phyloP scores from a whole-genome alignment of 2,797 vertebrate genomes.

The Lepus oiostolus region DNA sequence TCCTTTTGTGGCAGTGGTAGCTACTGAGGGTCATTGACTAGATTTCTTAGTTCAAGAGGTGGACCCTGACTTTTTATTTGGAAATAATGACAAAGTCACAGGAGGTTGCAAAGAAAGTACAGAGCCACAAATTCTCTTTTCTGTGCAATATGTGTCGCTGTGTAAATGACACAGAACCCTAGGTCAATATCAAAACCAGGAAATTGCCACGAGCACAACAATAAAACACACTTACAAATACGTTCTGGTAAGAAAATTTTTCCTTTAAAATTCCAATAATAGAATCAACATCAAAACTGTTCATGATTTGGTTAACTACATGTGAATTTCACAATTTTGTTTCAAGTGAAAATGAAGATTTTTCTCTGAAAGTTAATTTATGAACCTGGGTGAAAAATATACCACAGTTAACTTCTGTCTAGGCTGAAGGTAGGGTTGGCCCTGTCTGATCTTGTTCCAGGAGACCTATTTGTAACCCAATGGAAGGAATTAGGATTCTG shows the following conservation, averaged over 20 bases:
- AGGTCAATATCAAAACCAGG: slow-evolving; percentile 38
- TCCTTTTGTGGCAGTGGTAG: background rate
- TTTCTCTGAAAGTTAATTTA: slow-evolving; percentile 69
- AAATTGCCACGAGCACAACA: background rate
- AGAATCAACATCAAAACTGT: background rate
- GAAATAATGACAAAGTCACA: slow-evolving; percentile 31
- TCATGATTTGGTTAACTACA: slow-evolving; percentile 45
- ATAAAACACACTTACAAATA: slow-evolving; percentile 12
- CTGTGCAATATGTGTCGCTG: background rate
- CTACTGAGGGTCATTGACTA: no score
- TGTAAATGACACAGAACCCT: background rate
- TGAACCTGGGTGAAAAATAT: slow-evolving; percentile 65
- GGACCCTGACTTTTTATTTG: slow-evolving; percentile 15
- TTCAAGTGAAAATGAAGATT: slow-evolving; percentile 58
- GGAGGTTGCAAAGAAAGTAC: slow-evolving; percentile 20
- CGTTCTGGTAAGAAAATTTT: slow-evolving; percentile 3
- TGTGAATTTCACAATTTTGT: slow-evolving; percentile 51
- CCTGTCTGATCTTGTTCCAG: slow-evolving; percentile 44
- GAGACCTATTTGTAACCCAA: slow-evolving; percentile 68
- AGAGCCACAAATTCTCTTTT: background rate
- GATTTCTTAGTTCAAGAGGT: slow-evolving; percentile 7
- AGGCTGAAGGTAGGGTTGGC: slow-evolving; percentile 6
- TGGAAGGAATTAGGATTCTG: slow-evolving; percentile 46
- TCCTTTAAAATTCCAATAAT: slow-evolving; percentile 48
- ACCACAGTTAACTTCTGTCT: slow-evolving; percentile 64